Base-by-base conservation (phyloP, 2,113 vertebrate species). In the Leptocoma aspasia region DNA sequence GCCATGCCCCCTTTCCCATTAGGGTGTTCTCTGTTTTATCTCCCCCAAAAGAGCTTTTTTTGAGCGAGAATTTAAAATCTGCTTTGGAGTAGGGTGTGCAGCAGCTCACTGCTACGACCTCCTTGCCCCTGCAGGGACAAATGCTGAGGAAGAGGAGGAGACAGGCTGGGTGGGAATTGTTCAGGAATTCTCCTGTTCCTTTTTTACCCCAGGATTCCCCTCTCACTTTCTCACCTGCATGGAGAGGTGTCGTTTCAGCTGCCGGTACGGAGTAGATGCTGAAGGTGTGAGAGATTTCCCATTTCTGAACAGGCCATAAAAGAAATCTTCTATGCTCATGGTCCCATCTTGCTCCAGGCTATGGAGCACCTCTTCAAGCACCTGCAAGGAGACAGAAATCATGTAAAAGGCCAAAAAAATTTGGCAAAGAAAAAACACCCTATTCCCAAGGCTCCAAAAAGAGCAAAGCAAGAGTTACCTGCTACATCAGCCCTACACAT, bases 191-290 rank as follows among this genome's bases (percentile, higher is more conserved):
- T 57, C 19, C 39, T 39, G 7, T 17, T 77, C 44, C 45, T 72
- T 52, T 72, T 52, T 52, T 4, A 11, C 0, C 17, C 71, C 35
- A 11, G 35, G 49, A 76, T 79, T 56, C 23, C 16, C 2, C 42
- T 8, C 6, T 21, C 6, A 5, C 30, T 39, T 10, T 42, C 92
- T 91, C 97, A 99, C 99, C 98, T 99, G 99, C 94, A 99, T 99
- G 90, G 99, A 99, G 89, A 99, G 99, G 82, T 98, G 99, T 8
- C 99, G 98, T 78, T 99, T 99, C 21, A 99, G 97, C 78, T 99
- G 99, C 84, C 99, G 97, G 79, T 99, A 99, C 0, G 99, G 99
- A 3, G 99, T 99, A 5, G 99, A 99, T 2, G 98, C 98, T 0
- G 99, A 99, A 0, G 99, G 98, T 0, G 98, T 98, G 10, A 98